Evolutionary conservation across 2,113 vertebrate genomes (phyloP), one percentile per base, ranked within the genome.

Genomic region (Melanocharis versteri): DNA sequence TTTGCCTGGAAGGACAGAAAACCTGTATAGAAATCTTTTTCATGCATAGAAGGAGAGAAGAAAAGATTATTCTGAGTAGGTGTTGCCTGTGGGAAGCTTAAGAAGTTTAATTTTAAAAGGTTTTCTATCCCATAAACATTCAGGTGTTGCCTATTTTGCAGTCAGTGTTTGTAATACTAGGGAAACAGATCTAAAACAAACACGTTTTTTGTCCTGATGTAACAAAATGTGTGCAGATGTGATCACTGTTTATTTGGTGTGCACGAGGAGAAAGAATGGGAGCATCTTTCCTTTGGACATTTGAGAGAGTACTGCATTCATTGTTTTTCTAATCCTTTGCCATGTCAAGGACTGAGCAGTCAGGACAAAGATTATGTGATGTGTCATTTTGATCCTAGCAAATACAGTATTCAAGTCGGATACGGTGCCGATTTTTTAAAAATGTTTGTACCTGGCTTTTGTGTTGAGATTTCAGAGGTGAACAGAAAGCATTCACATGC

Each of bases 231-330:
- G 30, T 61, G 26, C 61, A 80, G 45, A 72, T 84, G 40, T 65
- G 77, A 65, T 75, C 50, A 84, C n/a, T 78, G 24, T 81, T 83
- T 86, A 53, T 82, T 95, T 50, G 24, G 33, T 85, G 66, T 65
- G 62, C 54, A 18, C 83, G 79, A 80, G 66, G 42, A 89, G 87
- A 95, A 93, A 89, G 87, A 95, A 93, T 79, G 56, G 14, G 18
- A 94, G 56, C 30, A 53, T 33, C 44, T 80, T 64, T 81, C 42
- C 26, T 39, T 50, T 75, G 68, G 48, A 66, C 44, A 26, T 83
- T 66, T 64, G 44, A 79, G 40, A 50, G 44, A 47, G 45, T 44
- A n/a, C 20, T 60, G 8, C 61, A 15, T 71, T 89, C 42, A 30
- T 1, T 54, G 60, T 64, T 90, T 84, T 92, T 14, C 47, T 87